Percentiles rank a stretch among this genome's conserved stretches.
Conservation (phyloP, 2,113 vertebrate genomes). For the Oenanthe oenanthe region DNA sequence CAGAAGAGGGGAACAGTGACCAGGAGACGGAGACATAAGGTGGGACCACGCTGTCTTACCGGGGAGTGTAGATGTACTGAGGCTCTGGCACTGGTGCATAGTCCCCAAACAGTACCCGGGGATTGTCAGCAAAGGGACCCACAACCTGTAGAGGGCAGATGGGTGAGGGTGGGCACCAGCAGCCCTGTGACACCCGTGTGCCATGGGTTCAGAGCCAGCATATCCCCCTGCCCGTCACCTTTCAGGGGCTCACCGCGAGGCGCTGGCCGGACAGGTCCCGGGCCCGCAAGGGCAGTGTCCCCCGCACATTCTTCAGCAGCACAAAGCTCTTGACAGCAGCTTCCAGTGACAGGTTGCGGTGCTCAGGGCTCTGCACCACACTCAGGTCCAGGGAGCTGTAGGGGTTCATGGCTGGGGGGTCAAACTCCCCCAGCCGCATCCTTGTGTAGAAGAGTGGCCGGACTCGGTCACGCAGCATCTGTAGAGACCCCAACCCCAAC, state of each 20-base stretch:
- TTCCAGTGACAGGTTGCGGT: conserved; percentile 55
- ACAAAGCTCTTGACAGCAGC: conserved; percentile 72
- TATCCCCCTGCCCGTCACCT: fast-evolving
- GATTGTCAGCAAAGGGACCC: conserved; percentile 69
- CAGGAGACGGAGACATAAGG: neutral
- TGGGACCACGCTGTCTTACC: neutral
- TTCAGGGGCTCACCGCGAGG: neutral
- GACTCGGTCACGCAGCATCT: conserved; percentile 57
- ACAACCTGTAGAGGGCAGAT: conserved; percentile 34
- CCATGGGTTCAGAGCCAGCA: fast-evolving
- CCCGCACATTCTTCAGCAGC: conserved; percentile 61
- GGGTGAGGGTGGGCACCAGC: neutral
- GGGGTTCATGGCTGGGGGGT: conserved; percentile 70
- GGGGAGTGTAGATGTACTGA: conserved; percentile 65
- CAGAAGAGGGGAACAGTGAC: neutral
- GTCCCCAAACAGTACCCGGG: conserved; percentile 60
- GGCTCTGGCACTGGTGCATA: conserved; percentile 57
- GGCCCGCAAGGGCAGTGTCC: conserved; percentile 38
- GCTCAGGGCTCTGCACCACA: conserved; percentile 45
- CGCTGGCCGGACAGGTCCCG: neutral
- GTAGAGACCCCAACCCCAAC: neutral
- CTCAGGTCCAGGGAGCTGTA: conserved; percentile 50
- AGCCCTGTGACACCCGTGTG: neutral
- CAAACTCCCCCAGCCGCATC: conserved; percentile 71
- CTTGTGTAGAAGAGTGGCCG: conserved; percentile 69